Conservation (phyloP, 2,888 invertebrate genomes). For the Ennomos quercinarius region DNA sequence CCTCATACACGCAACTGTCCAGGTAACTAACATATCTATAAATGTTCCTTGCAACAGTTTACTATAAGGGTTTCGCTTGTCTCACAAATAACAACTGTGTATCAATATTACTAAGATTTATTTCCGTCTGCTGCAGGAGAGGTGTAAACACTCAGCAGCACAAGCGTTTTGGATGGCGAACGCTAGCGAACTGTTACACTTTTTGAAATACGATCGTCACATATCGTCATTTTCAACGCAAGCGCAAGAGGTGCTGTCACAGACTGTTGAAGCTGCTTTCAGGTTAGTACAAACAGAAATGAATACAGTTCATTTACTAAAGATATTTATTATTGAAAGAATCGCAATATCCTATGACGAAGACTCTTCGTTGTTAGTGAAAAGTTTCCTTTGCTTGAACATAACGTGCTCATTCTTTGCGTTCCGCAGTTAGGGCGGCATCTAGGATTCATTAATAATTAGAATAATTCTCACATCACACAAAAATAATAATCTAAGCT, state of each 20-base stretch:
- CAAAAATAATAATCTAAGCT: too few relatives aligned
- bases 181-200: slow-evolving; percentile 97
- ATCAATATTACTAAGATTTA: too few relatives aligned
- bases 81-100: not conserved
- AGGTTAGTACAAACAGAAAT: slow-evolving; percentile 73
- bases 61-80: not conserved
- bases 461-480: too few relatives aligned
- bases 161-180: slow-evolving; percentile 99
- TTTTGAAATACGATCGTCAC: slow-evolving; percentile 97
- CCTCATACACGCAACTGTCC: slow-evolving; percentile 93
- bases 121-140: slow-evolving; percentile 82
- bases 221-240: slow-evolving; percentile 96
- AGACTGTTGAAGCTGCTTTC: slow-evolving; percentile 97
- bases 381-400: too few relatives aligned
- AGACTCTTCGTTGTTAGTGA: too few relatives aligned
- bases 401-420: too few relatives aligned
- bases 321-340: too few relatives aligned
- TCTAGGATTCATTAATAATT: too few relatives aligned
- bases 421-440: too few relatives aligned
- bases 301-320: too few relatives aligned
- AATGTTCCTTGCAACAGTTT: too few relatives aligned
- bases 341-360: too few relatives aligned
- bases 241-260: slow-evolving; percentile 96
- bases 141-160: slow-evolving; percentile 93
- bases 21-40: slow-evolving; percentile 76